A percentile compares a stretch with the other conserved stretches of the same genome.
Conservation (phyloP, 2,888 invertebrate species). For the Rhagophthalmus giganteus region DNA sequence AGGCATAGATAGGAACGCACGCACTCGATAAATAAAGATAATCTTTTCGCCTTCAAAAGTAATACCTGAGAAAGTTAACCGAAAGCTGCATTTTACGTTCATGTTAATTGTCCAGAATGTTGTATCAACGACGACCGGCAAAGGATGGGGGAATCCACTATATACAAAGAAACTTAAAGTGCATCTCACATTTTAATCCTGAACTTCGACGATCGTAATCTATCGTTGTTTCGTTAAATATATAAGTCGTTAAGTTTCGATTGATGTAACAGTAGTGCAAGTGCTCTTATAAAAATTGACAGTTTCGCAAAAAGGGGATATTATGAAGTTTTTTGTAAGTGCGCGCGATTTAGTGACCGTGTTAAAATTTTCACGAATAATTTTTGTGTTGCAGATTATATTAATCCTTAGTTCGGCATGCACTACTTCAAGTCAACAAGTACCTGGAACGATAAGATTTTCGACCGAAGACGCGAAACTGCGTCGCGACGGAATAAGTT, state of each 20-base stretch:
- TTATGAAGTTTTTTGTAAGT: constrained; percentile 22
- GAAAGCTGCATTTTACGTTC: constrained; percentile 25
- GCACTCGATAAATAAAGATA: constrained; percentile 5
- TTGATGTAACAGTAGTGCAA: constrained; percentile 7
- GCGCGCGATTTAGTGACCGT: not conserved
- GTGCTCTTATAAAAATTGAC: constrained; percentile 4
- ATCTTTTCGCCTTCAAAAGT: constrained; percentile 21
- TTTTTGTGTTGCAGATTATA: constrained; percentile 8
- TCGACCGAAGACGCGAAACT: constrained; percentile 14
- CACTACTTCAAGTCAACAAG: constrained; percentile 9
- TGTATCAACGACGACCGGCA: constrained; percentile 3
- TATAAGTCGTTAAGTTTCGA: too few species aligned
- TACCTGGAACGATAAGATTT: constrained; percentile 16
- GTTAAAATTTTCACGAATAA: not conserved
- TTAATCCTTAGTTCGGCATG: constrained; percentile 6
- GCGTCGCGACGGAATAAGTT: constrained; percentile 23
- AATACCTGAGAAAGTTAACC: constrained; percentile 28
- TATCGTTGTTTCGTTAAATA: too few species aligned
- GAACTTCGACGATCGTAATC: constrained; percentile 8
- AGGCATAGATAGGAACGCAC: too few species aligned
- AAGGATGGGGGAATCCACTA: constrained; percentile 27
- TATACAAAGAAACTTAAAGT: constrained; percentile 20
- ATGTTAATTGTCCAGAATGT: constrained; percentile 24
- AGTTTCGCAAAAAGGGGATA: constrained; percentile 3
- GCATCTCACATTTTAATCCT: constrained; percentile 17